phyloP scores from a whole-genome alignment of 2,888 invertebrate genomes.

The Cacoxenus indagator region DNA sequence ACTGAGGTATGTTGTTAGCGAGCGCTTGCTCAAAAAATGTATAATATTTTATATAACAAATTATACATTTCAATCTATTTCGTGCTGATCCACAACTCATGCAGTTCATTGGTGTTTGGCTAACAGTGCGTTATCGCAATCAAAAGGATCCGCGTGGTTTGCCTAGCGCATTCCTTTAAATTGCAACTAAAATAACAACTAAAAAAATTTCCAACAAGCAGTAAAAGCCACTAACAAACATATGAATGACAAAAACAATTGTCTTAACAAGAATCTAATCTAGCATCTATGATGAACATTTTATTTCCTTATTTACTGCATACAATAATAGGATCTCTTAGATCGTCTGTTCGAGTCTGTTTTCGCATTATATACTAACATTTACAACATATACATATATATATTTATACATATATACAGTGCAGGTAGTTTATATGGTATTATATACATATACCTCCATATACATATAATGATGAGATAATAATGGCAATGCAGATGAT shows the following conservation, averaged over 20 bases:
- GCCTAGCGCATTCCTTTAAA: slow-evolving; percentile 96
- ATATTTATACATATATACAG: slow-evolving; percentile 21
- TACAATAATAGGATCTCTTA: slow-evolving; percentile 47
- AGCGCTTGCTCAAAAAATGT: too few species aligned
- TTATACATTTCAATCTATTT: not conserved
- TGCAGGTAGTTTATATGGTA: slow-evolving; percentile 16
- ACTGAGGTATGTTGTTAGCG: slow-evolving; percentile 93
- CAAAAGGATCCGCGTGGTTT: slow-evolving; percentile 98
- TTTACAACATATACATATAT: slow-evolving; percentile 14
- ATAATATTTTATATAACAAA: not conserved
- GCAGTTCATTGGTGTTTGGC: slow-evolving; percentile 89
- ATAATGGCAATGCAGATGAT: not conserved
- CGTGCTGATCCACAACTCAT: slow-evolving; percentile 33
- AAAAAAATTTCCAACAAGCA: slow-evolving; percentile 28
- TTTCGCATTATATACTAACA: slow-evolving; percentile 25
- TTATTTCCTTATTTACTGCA: slow-evolving; percentile 39
- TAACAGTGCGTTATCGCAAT: slow-evolving; percentile 97
- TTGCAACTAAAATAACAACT: slow-evolving; percentile 29
- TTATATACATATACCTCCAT: slow-evolving; percentile 33
- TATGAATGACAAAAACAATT: slow-evolving; percentile 27
- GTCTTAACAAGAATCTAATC: slow-evolving; percentile 22
- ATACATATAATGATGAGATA: slow-evolving; percentile 35
- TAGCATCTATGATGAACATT: slow-evolving; percentile 44
- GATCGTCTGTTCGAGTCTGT: slow-evolving; percentile 35
- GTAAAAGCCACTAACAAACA: slow-evolving; percentile 20